phyloP scores from a whole-genome alignment of 2,113 vertebrate genomes.

The Notiomystis cincta region DNA sequence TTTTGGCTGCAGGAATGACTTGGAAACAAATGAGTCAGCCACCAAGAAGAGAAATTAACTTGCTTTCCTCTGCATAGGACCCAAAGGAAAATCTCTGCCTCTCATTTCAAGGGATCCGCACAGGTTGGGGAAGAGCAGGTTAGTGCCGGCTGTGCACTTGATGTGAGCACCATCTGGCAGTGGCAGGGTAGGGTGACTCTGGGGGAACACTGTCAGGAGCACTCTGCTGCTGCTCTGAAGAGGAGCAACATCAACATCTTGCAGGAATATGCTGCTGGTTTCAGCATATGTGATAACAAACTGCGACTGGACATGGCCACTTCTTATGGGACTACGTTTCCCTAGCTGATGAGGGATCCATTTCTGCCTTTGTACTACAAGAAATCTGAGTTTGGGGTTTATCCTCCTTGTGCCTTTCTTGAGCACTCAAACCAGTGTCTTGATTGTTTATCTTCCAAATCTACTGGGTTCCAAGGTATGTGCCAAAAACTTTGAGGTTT shows the following conservation, averaged over 20 bases:
- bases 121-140: neutral
- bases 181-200: slow-evolving; percentile 19
- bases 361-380: neutral
- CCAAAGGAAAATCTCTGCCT: neutral
- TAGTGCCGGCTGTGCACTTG: neutral
- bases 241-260: slow-evolving; percentile 30
- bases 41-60: neutral
- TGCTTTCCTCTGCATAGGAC: neutral
- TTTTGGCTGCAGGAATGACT: slow-evolving; percentile 21
- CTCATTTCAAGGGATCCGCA: neutral
- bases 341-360: neutral
- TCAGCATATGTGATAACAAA: neutral
- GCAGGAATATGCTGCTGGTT: slow-evolving; percentile 3
- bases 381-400: neutral
- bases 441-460: neutral
- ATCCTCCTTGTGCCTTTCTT: neutral
- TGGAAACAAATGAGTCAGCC: neutral
- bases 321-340: neutral
- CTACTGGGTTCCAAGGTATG: neutral
- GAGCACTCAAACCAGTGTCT: neutral
- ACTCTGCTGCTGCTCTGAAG: slow-evolving; percentile 33
- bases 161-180: slow-evolving; percentile 50
- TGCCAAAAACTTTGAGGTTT: neutral
- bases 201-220: slow-evolving; percentile 53
- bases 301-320: neutral